Percentiles rank a stretch among this genome's conserved stretches.
These are phyloP conservation scores for Coregonus suidteri DNA, from an alignment of 2,797 vertebrate species.

Conservation along the genomic window DNA sequence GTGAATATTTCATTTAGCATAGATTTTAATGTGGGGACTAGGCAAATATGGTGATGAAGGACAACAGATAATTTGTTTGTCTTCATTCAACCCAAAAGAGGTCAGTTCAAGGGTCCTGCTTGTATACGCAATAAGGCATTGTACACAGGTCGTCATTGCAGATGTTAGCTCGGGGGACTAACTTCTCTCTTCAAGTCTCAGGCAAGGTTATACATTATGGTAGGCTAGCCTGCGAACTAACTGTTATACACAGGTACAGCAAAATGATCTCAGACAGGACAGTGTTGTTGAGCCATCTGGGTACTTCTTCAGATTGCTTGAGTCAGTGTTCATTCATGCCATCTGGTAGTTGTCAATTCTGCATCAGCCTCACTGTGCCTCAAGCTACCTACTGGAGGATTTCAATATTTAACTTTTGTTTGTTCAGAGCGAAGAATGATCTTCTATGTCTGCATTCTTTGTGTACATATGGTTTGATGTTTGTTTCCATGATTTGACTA, in stretches of 20 bases:
- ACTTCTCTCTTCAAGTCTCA: neutral
- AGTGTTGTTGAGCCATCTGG: neutral
- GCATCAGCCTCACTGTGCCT: conserved; percentile 9
- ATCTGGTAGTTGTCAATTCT: conserved; percentile 7
- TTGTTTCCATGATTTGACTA: conserved; percentile 17
- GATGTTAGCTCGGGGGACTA: neutral
- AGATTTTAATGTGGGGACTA: neutral
- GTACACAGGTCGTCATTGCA: neutral
- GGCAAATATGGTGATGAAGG: neutral
- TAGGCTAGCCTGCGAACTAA: neutral
- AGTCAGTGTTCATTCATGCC: conserved; percentile 4
- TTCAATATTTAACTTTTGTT: conserved; percentile 26
- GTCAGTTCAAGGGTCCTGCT: neutral
- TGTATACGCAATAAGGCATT: neutral
- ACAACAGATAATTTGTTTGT: neutral
- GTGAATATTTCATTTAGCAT: neutral
- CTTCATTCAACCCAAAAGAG: neutral
- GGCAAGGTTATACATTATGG: neutral
- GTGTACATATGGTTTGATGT: conserved; percentile 35
- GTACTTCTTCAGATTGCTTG: neutral
- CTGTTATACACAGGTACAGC: neutral
- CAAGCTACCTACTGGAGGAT: conserved; percentile 11
- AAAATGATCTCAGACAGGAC: neutral
- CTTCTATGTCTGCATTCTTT: conserved; percentile 26
- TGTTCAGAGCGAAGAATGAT: conserved; percentile 24